phyloP scores from a whole-genome alignment of 2,888 invertebrate genomes.

The Thecophora atra region DNA sequence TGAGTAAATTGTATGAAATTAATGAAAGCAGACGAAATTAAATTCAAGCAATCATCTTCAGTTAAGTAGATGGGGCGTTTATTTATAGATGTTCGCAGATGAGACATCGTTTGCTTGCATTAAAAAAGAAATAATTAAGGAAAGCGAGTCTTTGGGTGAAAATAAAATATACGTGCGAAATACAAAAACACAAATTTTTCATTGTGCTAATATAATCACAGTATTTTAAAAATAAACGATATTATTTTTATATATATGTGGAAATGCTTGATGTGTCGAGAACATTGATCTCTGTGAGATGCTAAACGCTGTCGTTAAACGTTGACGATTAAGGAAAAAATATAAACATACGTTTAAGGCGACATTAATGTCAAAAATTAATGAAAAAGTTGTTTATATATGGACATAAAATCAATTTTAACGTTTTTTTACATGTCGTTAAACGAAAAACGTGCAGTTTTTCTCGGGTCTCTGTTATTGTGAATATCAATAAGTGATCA shows the following conservation, averaged over 20 bases:
- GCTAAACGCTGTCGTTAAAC: too few relatives aligned
- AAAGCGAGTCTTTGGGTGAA: not conserved
- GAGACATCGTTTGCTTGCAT: too few relatives aligned
- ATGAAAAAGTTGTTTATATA: not conserved
- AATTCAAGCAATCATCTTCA: too few relatives aligned
- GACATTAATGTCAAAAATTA: not conserved
- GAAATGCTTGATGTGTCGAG: not conserved
- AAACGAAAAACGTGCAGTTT: not conserved
- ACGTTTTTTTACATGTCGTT: not conserved
- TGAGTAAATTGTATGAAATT: too few relatives aligned
- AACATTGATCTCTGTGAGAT: constrained; percentile 2
- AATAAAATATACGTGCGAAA: not conserved
- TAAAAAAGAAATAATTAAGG: not conserved
- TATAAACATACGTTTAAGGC: not conserved
- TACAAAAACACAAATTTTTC: too few relatives aligned
- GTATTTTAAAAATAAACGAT: not conserved
- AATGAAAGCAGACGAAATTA: too few relatives aligned
- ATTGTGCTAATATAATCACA: not conserved
- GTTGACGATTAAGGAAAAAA: not conserved
- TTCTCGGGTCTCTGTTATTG: not conserved
- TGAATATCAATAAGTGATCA: not conserved
- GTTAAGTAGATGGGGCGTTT: too few relatives aligned
- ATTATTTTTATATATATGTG: too few relatives aligned
- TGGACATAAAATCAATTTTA: not conserved
- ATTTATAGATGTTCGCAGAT: too few relatives aligned